Conservation (phyloP, 2,888 invertebrate species). For the Drosophila mulleri region DNA sequence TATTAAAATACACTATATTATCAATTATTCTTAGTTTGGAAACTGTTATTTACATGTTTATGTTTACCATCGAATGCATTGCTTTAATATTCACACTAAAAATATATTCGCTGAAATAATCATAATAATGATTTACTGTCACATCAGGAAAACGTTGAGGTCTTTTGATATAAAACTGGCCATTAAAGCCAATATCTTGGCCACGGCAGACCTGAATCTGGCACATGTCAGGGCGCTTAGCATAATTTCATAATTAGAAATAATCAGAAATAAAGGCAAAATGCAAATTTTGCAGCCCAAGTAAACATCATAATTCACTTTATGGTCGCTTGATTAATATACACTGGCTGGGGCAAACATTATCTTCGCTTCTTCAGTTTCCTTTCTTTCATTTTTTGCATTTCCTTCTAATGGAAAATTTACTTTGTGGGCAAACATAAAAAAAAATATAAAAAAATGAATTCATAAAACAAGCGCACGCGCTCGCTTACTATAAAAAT, state of each 20-base stretch:
- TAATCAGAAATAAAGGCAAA: conserved; percentile 56
- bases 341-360: conserved; percentile 28
- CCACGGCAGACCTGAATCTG: conserved; percentile 1
- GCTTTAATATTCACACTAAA: too few relatives aligned
- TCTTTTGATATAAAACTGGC: neutral
- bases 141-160: neutral
- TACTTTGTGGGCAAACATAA: conserved; percentile 70
- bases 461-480: conserved; percentile 54
- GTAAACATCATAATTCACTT: conserved; percentile 62
- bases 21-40: too few relatives aligned
- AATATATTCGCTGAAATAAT: too few relatives aligned
- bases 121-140: neutral
- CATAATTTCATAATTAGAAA: conserved; percentile 58
- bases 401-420: conserved; percentile 66
- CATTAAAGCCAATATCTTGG: neutral
- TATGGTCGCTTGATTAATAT: conserved; percentile 69
- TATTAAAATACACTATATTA: too few relatives aligned
- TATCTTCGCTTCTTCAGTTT: conserved; percentile 13
- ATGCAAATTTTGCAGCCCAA: conserved; percentile 61
- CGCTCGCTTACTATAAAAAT: conserved; percentile 52
- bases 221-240: conserved; percentile 28
- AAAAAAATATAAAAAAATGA: conserved; percentile 47
- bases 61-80: too few relatives aligned
- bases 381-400: conserved; percentile 19
- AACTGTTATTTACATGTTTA: too few relatives aligned